Conservation (phyloP, 2,888 invertebrate genomes). For the Anaspis maculata region DNA sequence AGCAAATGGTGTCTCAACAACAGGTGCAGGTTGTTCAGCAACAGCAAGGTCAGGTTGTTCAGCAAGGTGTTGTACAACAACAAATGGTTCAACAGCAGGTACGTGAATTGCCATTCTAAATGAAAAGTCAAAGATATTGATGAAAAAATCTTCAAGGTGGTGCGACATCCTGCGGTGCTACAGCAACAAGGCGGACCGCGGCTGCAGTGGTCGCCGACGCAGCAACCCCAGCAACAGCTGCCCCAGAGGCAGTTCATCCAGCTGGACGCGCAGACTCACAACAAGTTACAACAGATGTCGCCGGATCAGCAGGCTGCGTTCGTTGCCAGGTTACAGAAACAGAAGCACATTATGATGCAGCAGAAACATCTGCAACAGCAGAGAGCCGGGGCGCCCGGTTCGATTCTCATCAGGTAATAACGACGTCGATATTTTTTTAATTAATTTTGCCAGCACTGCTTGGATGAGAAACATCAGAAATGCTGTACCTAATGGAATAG, state of each 20-base stretch:
- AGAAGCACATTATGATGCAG: constrained; percentile 49
- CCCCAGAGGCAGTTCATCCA: constrained; percentile 66
- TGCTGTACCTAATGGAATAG: no score
- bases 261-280: constrained; percentile 74
- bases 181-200: constrained; percentile 25
- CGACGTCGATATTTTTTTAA: no score
- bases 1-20: constrained; percentile 15
- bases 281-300: constrained; percentile 72
- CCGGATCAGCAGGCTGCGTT: constrained; percentile 73
- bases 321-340: constrained; percentile 64
- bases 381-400: constrained; percentile 38
- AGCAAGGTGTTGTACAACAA: no score
- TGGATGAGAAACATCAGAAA: no score
- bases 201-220: constrained; percentile 32
- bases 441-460: no score
- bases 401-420: constrained; percentile 37
- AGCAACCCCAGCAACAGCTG: constrained; percentile 26
- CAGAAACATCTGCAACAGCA: constrained; percentile 48
- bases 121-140: no score
- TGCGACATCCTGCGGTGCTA: no score
- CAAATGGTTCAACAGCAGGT: no score
- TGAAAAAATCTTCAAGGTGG: no score
- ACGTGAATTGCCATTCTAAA: no score
- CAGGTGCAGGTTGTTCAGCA: constrained; percentile 16
- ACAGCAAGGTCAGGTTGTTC: no score